Conservation (phyloP, 2,888 invertebrate genomes). For the Sceliomorpha sp. region DNA sequence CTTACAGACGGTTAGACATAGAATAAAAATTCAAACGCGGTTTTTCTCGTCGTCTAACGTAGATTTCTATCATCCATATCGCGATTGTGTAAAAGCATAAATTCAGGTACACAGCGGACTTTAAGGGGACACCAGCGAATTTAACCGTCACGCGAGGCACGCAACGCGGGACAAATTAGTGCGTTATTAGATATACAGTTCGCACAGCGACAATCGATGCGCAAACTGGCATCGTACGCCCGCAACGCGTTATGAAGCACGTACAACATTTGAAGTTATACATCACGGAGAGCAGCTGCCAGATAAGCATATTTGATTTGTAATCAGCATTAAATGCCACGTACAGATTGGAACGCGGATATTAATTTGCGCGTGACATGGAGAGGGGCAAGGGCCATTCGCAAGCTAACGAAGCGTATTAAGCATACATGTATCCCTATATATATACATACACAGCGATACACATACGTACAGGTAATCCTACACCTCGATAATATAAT, state of each 20-base stretch:
- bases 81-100: too few relatives aligned
- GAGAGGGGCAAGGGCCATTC: constrained; percentile 39
- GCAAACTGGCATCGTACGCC: constrained; percentile 34
- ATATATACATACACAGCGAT: not conserved
- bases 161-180: constrained; percentile 6
- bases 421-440: constrained; percentile 31
- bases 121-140: too few relatives aligned
- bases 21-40: too few relatives aligned
- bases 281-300: constrained; percentile 50
- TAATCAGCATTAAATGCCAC: constrained; percentile 66
- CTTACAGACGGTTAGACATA: too few relatives aligned
- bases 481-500: constrained; percentile 6
- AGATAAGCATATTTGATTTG: constrained; percentile 63
- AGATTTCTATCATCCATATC: too few relatives aligned
- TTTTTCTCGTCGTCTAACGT: too few relatives aligned
- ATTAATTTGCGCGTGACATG: constrained; percentile 60
- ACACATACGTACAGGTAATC: not conserved
- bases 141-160: too few relatives aligned
- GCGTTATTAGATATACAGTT: constrained; percentile 23
- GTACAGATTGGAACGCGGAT: constrained; percentile 58
- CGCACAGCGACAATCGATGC: constrained; percentile 37
- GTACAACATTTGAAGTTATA: constrained; percentile 55
- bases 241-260: constrained; percentile 48
- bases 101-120: too few relatives aligned
- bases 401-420: constrained; percentile 43